Evolutionary conservation across 1,140 invertebrate genomes (phyloP).

Genomic region (Drosophila pallidifrons): DNA sequence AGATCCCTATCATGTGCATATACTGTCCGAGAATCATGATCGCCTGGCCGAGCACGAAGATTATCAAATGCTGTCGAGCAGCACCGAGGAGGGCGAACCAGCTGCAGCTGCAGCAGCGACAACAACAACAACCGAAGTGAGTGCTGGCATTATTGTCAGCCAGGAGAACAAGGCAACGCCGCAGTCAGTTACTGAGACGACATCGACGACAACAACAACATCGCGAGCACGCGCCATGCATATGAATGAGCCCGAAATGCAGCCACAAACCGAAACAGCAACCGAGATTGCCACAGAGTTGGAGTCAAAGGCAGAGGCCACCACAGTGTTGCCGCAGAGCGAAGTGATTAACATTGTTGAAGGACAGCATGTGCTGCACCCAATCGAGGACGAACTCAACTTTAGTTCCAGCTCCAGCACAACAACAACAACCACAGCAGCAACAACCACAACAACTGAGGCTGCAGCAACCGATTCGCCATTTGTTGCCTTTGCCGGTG

Average conservation of each 20-base stretch:
- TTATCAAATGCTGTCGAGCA: conserved; percentile 83
- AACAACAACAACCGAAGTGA: conserved; percentile 48
- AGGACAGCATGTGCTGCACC: conserved; percentile 66
- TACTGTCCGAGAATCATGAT: conserved; percentile 84
- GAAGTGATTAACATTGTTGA: conserved; percentile 78
- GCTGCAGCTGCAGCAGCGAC: conserved; percentile 45
- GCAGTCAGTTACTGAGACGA: conserved; percentile 55
- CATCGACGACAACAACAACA: conserved; percentile 36
- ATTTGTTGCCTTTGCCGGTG: conserved; percentile 65
- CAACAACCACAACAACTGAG: conserved; percentile 32
- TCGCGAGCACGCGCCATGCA: conserved; percentile 82
- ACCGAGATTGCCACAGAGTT: background rate
- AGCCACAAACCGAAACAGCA: conserved; percentile 4
- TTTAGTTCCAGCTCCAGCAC: conserved; percentile 46
- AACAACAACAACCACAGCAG: conserved; percentile 12
- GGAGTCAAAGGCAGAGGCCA: conserved; percentile 40
- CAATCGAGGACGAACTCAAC: conserved; percentile 45
- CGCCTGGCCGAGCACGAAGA: conserved; percentile 83
- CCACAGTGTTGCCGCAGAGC: conserved; percentile 55
- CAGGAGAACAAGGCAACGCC: conserved; percentile 73
- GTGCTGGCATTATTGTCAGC: conserved; percentile 69
- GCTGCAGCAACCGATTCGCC: conserved; percentile 53
- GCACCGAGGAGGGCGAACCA: conserved; percentile 63
- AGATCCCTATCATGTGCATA: conserved; percentile 84
- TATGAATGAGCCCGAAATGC: conserved; percentile 70